phyloP scores from a whole-genome alignment of 2,888 invertebrate species.

The Sarcophaga caerulescens region DNA sequence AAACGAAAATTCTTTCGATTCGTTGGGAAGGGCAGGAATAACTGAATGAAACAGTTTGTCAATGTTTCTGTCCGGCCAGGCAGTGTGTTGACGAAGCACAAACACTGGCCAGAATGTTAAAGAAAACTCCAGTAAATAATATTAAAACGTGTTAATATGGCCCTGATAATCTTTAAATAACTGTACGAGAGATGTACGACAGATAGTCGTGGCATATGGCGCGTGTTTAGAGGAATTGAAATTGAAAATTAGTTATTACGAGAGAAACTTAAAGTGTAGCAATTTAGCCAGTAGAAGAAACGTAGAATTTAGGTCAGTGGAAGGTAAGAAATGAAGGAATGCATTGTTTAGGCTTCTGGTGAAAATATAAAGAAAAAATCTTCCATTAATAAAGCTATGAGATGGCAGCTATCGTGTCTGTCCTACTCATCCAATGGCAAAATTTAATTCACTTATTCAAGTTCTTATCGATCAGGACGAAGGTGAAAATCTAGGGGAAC shows the following conservation, averaged over 20 bases:
- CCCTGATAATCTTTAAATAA: slow-evolving; percentile 36
- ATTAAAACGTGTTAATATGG: slow-evolving; percentile 41
- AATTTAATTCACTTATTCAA: too few species aligned
- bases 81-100: too few species aligned
- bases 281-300: not conserved
- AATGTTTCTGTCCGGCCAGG: slow-evolving; percentile 5
- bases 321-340: not conserved
- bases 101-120: not conserved
- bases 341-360: too few species aligned
- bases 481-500: too few species aligned
- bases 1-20: too few species aligned
- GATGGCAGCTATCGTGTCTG: too few species aligned
- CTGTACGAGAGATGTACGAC: not conserved
- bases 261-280: slow-evolving; percentile 5
- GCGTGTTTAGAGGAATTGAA: too few species aligned
- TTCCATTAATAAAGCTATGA: too few species aligned
- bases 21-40: not conserved
- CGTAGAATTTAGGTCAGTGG: not conserved
- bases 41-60: slow-evolving; percentile 19
- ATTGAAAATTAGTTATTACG: not conserved
- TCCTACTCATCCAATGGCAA: too few species aligned
- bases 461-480: too few species aligned
- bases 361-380: too few species aligned
- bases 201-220: slow-evolving; percentile 20
- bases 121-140: slow-evolving; percentile 21